A percentile compares a stretch with the other conserved stretches of the same genome.
These are phyloP conservation scores for Bradypodion pumilum DNA, from an alignment of 2,797 vertebrate species.

Conservation along the genomic window DNA sequence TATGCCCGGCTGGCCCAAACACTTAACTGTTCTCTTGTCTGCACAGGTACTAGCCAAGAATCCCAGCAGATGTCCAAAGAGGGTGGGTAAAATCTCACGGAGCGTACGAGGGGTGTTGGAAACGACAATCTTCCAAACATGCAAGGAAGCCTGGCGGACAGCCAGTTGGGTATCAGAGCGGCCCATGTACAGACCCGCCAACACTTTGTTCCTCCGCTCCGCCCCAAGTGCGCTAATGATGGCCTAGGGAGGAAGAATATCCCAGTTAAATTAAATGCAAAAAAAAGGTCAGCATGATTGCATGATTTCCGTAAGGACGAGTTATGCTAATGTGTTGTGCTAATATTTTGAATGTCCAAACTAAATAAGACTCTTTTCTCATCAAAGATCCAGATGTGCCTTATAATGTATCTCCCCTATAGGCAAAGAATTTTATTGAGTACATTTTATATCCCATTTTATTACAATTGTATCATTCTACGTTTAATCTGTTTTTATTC, in stretches of 20 bases:
- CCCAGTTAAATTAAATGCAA: background rate
- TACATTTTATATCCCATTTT: too few relatives aligned
- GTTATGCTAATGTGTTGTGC: rapidly evolving
- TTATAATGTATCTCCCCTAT: background rate
- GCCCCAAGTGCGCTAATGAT: conserved; percentile 92
- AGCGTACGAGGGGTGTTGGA: conserved; percentile 96
- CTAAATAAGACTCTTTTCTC: background rate
- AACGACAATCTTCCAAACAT: conserved; percentile 99
- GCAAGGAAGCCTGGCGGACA: conserved; percentile 94
- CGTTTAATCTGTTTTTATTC: too few relatives aligned
- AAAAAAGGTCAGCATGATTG: background rate
- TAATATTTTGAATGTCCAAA: background rate
- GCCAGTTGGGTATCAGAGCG: conserved; percentile 97
- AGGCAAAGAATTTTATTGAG: too few relatives aligned
- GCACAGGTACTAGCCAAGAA: conserved; percentile 96
- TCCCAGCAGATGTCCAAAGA: conserved; percentile 92
- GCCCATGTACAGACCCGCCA: conserved; percentile 98
- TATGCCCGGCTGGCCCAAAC: background rate
- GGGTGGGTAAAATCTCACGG: conserved; percentile 94
- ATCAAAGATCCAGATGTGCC: background rate
- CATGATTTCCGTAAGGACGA: background rate
- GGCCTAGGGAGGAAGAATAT: conserved; percentile 76
- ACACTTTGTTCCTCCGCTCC: conserved; percentile 93
- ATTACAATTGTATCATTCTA: too few relatives aligned
- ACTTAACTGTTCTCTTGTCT: conserved; percentile 92